A percentile compares a stretch with the other conserved stretches of the same genome.
Conservation (phyloP, 2,113 vertebrate genomes). For the Salvelinus alpinus region DNA sequence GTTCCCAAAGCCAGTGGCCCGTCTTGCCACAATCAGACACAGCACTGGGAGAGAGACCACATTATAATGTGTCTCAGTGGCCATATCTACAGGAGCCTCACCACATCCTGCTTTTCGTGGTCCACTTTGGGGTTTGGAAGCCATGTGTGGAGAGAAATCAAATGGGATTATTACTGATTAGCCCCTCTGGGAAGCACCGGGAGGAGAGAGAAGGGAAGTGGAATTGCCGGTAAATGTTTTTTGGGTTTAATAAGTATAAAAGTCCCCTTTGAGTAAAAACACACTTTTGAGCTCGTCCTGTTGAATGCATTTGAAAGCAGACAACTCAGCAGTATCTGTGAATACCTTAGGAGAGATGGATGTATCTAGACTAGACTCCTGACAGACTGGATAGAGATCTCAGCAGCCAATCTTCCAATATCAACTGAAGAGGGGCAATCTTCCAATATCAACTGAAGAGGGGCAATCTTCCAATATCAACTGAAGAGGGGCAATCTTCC, state of each 20-base stretch:
- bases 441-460: no score
- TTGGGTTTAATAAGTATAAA: background rate
- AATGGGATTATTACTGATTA: constrained; percentile 23
- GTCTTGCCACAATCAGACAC: no score
- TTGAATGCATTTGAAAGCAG: no score
- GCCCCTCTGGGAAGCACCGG: constrained; percentile 15
- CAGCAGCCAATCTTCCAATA: no score
- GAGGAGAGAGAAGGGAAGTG: background rate
- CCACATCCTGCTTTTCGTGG: constrained; percentile 26
- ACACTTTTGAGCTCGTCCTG: background rate
- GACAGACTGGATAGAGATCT: no score
- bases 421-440: no score
- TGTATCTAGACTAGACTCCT: no score
- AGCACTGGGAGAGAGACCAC: background rate
- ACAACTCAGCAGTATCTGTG: no score
- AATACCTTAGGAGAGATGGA: no score
- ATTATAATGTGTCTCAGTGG: constrained; percentile 3
- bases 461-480: no score
- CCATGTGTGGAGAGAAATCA: constrained; percentile 21
- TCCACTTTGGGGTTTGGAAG: background rate
- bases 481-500: no score
- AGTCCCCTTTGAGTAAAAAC: background rate
- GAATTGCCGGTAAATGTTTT: constrained; percentile 11
- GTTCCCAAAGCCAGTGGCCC: no score
- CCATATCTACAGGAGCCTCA: constrained; percentile 7